Conservation (phyloP, 1,140 invertebrate genomes). For the Euwallacea fornicatus region DNA sequence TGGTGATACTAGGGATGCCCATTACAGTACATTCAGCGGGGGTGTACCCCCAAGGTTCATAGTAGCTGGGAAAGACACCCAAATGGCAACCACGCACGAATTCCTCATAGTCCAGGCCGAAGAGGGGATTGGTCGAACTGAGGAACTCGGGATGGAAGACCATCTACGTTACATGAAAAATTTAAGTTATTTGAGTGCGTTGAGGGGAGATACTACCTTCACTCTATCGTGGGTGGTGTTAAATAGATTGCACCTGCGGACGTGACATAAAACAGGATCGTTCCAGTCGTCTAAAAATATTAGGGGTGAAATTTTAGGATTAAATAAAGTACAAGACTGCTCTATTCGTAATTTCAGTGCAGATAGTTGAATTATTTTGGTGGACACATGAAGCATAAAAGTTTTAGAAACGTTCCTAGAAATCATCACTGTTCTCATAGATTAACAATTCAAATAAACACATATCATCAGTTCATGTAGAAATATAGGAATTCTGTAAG, state of each 20-base stretch:
- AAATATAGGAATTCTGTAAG: too few species aligned
- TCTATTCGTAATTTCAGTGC: too few species aligned
- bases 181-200: neutral
- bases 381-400: too few species aligned
- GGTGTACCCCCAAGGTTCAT: constrained; percentile 99
- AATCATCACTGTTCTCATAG: too few species aligned
- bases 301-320: neutral
- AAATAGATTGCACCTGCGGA: constrained; percentile 93
- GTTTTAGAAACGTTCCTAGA: too few species aligned
- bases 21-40: constrained; percentile 99
- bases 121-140: constrained; percentile 95
- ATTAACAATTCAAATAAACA: too few species aligned
- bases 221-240: constrained; percentile 94
- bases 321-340: too few species aligned
- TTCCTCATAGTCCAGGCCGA: constrained; percentile 98
- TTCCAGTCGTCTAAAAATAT: constrained; percentile 76
- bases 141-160: constrained; percentile 99
- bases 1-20: constrained; percentile 69
- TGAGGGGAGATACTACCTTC: constrained; percentile 65
- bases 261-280: constrained; percentile 84
- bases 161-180: constrained; percentile 62
- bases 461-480: too few species aligned
- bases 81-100: constrained; percentile 99
- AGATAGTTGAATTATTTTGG: too few species aligned
- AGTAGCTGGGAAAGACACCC: constrained; percentile 95